A percentile compares a stretch with the other conserved stretches of the same genome.
Evolutionary conservation across 2,888 invertebrate species (phyloP).

Genomic region (Drosophila macrothrix): DNA sequence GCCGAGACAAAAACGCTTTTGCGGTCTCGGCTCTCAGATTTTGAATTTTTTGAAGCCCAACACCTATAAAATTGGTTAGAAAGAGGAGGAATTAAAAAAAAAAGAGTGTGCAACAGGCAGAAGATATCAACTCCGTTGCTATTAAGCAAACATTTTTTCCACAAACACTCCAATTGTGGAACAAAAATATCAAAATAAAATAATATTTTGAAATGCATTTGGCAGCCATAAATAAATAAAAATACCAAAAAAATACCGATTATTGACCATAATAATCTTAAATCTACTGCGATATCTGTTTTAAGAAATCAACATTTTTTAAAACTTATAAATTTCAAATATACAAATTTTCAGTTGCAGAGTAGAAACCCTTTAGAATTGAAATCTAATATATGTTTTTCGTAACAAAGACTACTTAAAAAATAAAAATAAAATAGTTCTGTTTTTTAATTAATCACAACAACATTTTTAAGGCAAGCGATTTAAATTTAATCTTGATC

Average conservation of each 20-base stretch:
- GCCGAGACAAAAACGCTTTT: constrained; percentile 63
- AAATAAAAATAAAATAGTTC: too few relatives aligned
- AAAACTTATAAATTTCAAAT: too few relatives aligned
- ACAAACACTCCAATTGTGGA: not conserved
- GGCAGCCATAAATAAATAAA: not conserved
- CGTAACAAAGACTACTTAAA: not conserved
- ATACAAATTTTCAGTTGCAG: not conserved
- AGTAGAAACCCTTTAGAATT: not conserved
- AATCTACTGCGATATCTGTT: not conserved
- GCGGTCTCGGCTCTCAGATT: constrained; percentile 64
- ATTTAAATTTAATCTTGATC: not conserved
- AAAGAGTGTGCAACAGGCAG: constrained; percentile 42
- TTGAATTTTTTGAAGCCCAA: constrained; percentile 33
- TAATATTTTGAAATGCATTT: not conserved
- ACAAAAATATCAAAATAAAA: not conserved
- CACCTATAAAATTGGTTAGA: constrained; percentile 3
- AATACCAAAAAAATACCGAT: not conserved
- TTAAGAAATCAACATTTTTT: not conserved
- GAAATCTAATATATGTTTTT: not conserved
- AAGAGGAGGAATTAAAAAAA: not conserved
- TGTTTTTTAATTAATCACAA: not conserved
- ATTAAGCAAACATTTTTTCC: not conserved
- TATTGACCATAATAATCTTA: not conserved
- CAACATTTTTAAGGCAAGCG: not conserved
- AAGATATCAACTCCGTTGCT: not conserved